Conservation (phyloP, 2,888 invertebrate species). For the Steinernema scapterisci region DNA sequence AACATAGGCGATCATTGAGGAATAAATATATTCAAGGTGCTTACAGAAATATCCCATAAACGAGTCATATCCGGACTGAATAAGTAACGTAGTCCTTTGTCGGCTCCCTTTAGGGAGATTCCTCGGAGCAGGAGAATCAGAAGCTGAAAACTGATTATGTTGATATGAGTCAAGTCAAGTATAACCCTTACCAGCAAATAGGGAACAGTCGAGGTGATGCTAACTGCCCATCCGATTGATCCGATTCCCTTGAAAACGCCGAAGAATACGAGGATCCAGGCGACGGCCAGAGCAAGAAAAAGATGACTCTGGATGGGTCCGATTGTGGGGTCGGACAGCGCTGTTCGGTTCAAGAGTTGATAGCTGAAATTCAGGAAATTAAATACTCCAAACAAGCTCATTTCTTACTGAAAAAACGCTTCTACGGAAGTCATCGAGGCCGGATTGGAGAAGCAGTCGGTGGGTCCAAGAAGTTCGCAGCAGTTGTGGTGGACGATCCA, state of each 20-base stretch:
- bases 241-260: slow-evolving; percentile 82
- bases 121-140: slow-evolving; percentile 62
- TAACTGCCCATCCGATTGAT: slow-evolving; percentile 62
- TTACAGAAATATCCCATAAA: slow-evolving; percentile 49
- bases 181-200: slow-evolving; percentile 52
- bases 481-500: slow-evolving; percentile 57
- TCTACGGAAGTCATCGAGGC: slow-evolving; percentile 59
- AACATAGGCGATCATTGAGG: background rate
- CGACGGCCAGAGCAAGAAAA: slow-evolving; percentile 83
- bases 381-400: too few relatives aligned
- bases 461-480: slow-evolving; percentile 54
- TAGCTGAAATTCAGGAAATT: slow-evolving; percentile 40
- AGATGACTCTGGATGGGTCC: slow-evolving; percentile 73
- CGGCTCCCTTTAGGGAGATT: slow-evolving; percentile 60
- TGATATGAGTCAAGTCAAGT: background rate
- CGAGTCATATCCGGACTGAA: slow-evolving; percentile 51
- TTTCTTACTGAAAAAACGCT: slow-evolving; percentile 61
- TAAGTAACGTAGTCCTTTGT: slow-evolving; percentile 57
- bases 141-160: slow-evolving; percentile 44
- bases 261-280: slow-evolving; percentile 93
- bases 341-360: slow-evolving; percentile 57
- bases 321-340: slow-evolving; percentile 37
- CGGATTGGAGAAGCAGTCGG: slow-evolving; percentile 49
- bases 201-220: slow-evolving; percentile 62
- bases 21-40: background rate